A percentile compares a stretch with the other conserved stretches of the same genome.
phyloP scores from a whole-genome alignment of 2,888 invertebrate genomes.

The Eupithecia subumbrata region DNA sequence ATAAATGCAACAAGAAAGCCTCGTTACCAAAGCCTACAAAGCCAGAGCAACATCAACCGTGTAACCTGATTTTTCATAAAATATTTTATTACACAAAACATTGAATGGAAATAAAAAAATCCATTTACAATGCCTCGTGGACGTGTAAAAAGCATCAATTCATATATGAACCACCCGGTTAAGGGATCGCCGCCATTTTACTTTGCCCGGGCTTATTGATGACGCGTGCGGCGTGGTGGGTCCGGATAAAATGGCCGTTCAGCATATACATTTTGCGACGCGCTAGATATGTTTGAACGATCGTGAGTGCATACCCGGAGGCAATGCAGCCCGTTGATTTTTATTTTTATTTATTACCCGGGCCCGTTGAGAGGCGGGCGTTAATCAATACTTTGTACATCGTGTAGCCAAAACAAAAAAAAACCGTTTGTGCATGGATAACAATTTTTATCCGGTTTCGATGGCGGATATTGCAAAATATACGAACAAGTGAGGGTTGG shows the following conservation, averaged over 20 bases:
- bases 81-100: constrained; percentile 58
- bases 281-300: constrained; percentile 56
- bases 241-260: constrained; percentile 46
- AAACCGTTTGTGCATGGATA: constrained; percentile 55
- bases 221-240: constrained; percentile 39
- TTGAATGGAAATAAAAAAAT: constrained; percentile 59
- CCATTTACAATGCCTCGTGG: constrained; percentile 60
- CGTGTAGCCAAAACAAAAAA: constrained; percentile 55
- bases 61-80: constrained; percentile 39
- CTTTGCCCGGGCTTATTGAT: constrained; percentile 37
- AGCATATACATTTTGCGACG: constrained; percentile 47
- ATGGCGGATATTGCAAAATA: constrained; percentile 49
- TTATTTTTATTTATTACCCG: constrained; percentile 67
- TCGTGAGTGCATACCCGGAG: constrained; percentile 64
- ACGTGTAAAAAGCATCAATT: constrained; percentile 56
- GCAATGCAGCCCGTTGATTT: constrained; percentile 65
- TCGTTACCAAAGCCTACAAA: constrained; percentile 31
- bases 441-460: constrained; percentile 56
- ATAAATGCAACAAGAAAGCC: constrained; percentile 29
- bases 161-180: constrained; percentile 46
- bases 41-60: constrained; percentile 15
- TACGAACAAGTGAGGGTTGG: constrained; percentile 27
- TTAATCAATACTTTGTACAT: constrained; percentile 71
- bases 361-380: constrained; percentile 59
- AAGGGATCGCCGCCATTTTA: constrained; percentile 42